Conservation (phyloP, 1,140 invertebrate genomes). For the Frieseomelitta varia region DNA sequence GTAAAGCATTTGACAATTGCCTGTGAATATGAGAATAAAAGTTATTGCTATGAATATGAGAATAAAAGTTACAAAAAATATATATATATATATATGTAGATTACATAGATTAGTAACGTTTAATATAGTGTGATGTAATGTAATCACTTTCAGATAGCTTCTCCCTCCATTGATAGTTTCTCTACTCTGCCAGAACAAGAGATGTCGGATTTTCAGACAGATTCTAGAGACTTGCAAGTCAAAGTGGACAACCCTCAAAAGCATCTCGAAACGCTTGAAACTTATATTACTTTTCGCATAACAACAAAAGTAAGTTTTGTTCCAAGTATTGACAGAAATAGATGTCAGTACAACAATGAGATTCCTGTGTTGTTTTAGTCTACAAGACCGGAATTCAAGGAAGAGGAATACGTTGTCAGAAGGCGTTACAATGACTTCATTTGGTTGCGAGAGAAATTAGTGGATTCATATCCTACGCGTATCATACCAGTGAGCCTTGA, state of each 20-base stretch:
- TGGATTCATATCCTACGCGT: conserved; percentile 86
- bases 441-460: conserved; percentile 87
- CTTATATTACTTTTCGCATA: conserved; percentile 89
- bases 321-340: background rate
- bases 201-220: conserved; percentile 82
- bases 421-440: conserved; percentile 90
- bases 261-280: conserved; percentile 88
- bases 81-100: too few species aligned
- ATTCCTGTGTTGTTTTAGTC: conserved; percentile 79
- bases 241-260: conserved; percentile 91
- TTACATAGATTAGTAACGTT: background rate
- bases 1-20: conserved; percentile 10
- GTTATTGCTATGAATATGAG: background rate
- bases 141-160: conserved; percentile 80
- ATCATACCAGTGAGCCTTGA: conserved; percentile 85
- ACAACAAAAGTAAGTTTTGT: conserved; percentile 84
- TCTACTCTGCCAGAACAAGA: conserved; percentile 85
- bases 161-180: conserved; percentile 85
- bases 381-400: conserved; percentile 86
- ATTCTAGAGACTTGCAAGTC: conserved; percentile 85
- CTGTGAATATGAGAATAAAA: background rate
- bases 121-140: background rate
- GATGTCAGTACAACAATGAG: background rate
- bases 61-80: background rate
- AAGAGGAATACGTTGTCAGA: conserved; percentile 87